Evolutionary conservation across 2,797 vertebrate species (phyloP).

Genomic region (Tinamus major): DNA sequence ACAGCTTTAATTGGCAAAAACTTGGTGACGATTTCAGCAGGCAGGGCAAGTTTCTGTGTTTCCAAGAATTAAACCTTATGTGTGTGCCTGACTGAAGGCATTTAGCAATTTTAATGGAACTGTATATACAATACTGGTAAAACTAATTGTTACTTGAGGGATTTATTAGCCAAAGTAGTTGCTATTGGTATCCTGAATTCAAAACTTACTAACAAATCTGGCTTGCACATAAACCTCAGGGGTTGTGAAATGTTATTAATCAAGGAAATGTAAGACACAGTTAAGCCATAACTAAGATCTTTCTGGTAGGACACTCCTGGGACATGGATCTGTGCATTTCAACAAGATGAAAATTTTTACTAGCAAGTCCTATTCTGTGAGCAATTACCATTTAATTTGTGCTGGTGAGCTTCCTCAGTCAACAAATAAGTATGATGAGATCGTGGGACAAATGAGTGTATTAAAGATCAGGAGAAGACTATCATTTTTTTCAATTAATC

Average conservation of each 20-base stretch:
- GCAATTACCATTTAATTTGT: constrained; percentile 68
- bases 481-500: constrained; percentile 74
- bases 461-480: constrained; percentile 75
- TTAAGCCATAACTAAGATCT: constrained; percentile 48
- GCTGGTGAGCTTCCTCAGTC: constrained; percentile 49
- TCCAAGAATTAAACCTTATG: neutral
- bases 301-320: constrained; percentile 47
- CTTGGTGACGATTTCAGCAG: neutral
- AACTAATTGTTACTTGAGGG: constrained; percentile 75
- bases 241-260: constrained; percentile 69
- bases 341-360: constrained; percentile 36
- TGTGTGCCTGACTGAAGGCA: neutral
- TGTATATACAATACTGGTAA: constrained; percentile 68
- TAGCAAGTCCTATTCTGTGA: constrained; percentile 16
- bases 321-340: constrained; percentile 47
- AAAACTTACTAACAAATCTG: constrained; percentile 59
- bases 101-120: constrained; percentile 44
- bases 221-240: constrained; percentile 62
- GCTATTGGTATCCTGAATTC: constrained; percentile 47
- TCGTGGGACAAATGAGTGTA: constrained; percentile 71
- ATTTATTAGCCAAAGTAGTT: constrained; percentile 69
- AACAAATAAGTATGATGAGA: constrained; percentile 68
- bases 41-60: neutral
- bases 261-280: constrained; percentile 42
- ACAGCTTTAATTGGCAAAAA: neutral